Base-by-base conservation (phyloP, 1,140 invertebrate species). In the Thaumatotibia leucotreta region DNA sequence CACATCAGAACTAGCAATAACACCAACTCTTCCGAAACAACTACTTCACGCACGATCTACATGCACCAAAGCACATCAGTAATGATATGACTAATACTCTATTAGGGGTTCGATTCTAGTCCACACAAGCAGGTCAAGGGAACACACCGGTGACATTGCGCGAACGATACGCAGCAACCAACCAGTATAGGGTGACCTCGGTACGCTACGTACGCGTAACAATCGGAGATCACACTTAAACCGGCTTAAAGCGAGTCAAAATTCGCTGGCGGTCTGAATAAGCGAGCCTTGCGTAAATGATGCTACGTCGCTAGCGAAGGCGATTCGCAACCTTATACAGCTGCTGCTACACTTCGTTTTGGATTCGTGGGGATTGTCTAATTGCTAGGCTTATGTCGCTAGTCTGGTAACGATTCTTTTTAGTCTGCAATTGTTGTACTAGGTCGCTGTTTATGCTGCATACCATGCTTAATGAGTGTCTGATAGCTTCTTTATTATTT, bases 81-180 rank as follows among this genome's bases (percentile, higher is more conserved):
- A 45, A 58, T 58, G 23, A 52, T 27, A 58, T 58, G 52, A 58
- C 52, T 58, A 58, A 58, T 66, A 64, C 33, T 67, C 35, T 61
- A 52, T 68, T 70, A 65, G 63, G 31, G 62, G 66, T 62, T 65
- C 66, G 68, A 70, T 67, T 67, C 66, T 70, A 64, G 66, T 68
- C 49, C 54, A 63, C 45, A 45, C 61, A 70, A 73, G 23, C 68
- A 45, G 69, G 72, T 73, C 72, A 73, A 73, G 72, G 72, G 68
- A 45, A 45, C 39, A 45, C 0, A 6, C 35, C 39, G 5, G 5
- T 45, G 1, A 5, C 6, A 14, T 45, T 45, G n/a, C 39, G 11
- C n/a, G 8, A 20, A 6, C 39, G 39, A 45, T 14, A 20, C 8
- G n/a, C 5, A 1, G n/a, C 9, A 4, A 8, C 0, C 1, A 0